Base-by-base conservation (phyloP, 2,797 vertebrate genomes). In the Schizopygopsis malacanthus region DNA sequence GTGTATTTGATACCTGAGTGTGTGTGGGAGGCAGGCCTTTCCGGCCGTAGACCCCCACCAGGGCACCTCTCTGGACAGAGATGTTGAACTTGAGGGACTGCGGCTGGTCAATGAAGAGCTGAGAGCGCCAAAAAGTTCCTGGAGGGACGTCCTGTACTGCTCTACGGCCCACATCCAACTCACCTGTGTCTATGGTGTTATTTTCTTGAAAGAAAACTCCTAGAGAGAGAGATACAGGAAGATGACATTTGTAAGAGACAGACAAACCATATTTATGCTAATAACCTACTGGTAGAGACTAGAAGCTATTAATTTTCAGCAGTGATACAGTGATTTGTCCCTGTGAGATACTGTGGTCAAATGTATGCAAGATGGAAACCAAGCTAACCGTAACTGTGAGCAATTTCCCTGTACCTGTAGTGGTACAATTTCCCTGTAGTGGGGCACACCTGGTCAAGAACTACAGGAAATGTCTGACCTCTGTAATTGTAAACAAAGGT, bases 1-100 rank as follows among this genome's bases (percentile, higher is more conserved):
- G 1, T 33, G 8, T 25, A 6, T 81, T 9, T 41, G 33, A 9
- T 88, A 99, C 98, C 97, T 99, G 98, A 61, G 98, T 99, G 86
- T 99, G 98, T 69, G 98, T 98, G 15, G 98, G 98, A 0, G 98
- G 98, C 37, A 99, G 95, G 69, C 98, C 98, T 95, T 99, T 99
- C 86, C 98, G 96, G 88, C 98, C 98, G 33, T 99, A 99, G 13
- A 99, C 97, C 71, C 98, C 98, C 56, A 99, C 97, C 82, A 99
- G 91, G 70, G 98, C 98, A 77, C 98, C 97, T 92, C 95, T 97
- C 94, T 98, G 98, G 90, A 99, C 97, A 1, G 98, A 99, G 92
- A 99, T 98, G 96, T 99, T 99, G 95, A 99, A 99, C 92, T 99
- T 99, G 84, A 99, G 94, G 90, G 99, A 99, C 92, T 98, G 98